A percentile compares a stretch with the other conserved stretches of the same genome.
Conservation (phyloP, 1,140 invertebrate genomes). For the Drosophila novamexicana region DNA sequence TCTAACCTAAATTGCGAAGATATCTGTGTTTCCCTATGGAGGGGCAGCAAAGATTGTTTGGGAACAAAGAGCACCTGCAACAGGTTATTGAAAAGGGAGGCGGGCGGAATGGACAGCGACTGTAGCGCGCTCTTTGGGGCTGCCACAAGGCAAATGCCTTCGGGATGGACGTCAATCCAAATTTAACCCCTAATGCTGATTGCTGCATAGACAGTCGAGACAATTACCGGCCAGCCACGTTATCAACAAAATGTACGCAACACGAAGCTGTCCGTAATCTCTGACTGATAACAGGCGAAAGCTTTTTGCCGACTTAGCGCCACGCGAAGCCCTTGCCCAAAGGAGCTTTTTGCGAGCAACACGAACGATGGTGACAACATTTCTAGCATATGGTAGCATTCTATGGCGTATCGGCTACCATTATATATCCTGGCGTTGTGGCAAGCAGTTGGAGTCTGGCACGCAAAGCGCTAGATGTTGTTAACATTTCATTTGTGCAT, state of each 20-base stretch:
- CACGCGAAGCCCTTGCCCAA: slow-evolving; percentile 19
- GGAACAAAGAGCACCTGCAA: slow-evolving; percentile 13
- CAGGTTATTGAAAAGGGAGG: not conserved
- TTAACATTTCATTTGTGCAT: slow-evolving; percentile 17
- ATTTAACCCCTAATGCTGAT: slow-evolving; percentile 21
- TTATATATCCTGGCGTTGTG: slow-evolving; percentile 74
- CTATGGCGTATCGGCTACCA: slow-evolving; percentile 69
- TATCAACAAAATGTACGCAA: slow-evolving; percentile 22
- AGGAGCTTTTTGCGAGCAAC: slow-evolving; percentile 40
- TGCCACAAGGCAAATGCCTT: slow-evolving; percentile 11
- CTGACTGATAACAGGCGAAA: slow-evolving; percentile 39
- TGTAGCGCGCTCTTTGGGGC: not conserved
- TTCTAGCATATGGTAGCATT: slow-evolving; percentile 75
- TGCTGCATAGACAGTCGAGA: slow-evolving; percentile 26
- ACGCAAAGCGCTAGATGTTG: not conserved
- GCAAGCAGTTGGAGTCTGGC: slow-evolving; percentile 59
- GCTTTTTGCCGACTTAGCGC: slow-evolving; percentile 24
- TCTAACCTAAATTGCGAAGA: too few species aligned
- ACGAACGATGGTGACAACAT: slow-evolving; percentile 37
- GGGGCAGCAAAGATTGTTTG: not conserved
- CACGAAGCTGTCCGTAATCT: slow-evolving; percentile 25
- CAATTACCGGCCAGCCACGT: slow-evolving; percentile 24
- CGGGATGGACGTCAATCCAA: slow-evolving; percentile 26
- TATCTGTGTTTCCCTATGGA: too few species aligned
- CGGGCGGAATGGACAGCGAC: not conserved